These are phyloP conservation scores for Lasioglossum villosulum DNA, from an alignment of 2,888 invertebrate species.

Conservation along the genomic window DNA sequence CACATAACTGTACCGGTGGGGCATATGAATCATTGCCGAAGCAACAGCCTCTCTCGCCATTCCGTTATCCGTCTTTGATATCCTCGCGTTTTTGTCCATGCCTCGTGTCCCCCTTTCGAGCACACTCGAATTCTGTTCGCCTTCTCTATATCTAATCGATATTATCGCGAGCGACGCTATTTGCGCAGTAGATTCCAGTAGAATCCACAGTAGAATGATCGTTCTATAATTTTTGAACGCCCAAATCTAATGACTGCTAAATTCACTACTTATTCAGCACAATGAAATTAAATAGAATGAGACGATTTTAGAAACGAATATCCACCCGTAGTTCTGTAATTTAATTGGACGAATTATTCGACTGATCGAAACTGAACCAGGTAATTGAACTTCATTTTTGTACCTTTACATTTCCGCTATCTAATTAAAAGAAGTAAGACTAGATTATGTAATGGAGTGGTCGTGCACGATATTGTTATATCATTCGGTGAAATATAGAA, in stretches of 20 bases:
- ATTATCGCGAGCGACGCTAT: neutral
- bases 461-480: neutral
- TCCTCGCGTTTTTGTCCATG: conserved; percentile 25
- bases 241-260: no score
- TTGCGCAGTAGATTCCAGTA: neutral
- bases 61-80: conserved; percentile 55
- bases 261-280: no score
- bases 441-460: neutral
- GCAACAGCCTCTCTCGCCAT: conserved; percentile 26
- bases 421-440: neutral
- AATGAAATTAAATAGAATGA: no score
- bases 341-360: neutral
- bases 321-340: no score
- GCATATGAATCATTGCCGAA: conserved; percentile 62
- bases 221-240: neutral
- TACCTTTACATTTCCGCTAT: neutral
- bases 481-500: neutral
- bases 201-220: no score
- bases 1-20: conserved; percentile 53
- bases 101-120: neutral
- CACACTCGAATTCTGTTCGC: conserved; percentile 4
- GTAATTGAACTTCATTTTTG: neutral
- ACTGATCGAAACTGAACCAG: no score
- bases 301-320: no score
- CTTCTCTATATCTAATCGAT: conserved; percentile 4